These are phyloP conservation scores for Scaptodrosophila lebanonensis DNA, from an alignment of 1,140 invertebrate genomes.

Conservation along the genomic window DNA sequence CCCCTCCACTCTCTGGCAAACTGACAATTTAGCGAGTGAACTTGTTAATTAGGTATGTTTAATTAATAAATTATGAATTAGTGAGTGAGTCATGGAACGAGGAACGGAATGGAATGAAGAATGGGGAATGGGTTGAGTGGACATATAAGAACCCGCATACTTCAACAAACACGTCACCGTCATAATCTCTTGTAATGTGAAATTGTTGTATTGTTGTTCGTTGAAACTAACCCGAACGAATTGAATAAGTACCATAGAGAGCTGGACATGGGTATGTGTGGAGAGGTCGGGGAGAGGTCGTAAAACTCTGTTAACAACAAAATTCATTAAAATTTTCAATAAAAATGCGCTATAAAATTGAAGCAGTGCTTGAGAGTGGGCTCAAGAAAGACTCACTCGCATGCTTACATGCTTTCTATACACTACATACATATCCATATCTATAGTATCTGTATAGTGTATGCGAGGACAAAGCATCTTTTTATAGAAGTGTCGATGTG, in stretches of 20 bases:
- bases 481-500: conserved; percentile 35
- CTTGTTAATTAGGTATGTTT: conserved; percentile 21
- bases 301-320: conserved; percentile 56
- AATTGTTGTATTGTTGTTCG: too few species aligned
- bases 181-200: too few species aligned
- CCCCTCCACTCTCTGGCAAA: conserved; percentile 17
- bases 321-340: conserved; percentile 66
- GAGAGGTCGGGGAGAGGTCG: background rate
- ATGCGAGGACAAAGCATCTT: conserved; percentile 36
- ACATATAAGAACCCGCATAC: too few species aligned
- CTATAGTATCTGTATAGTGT: conserved; percentile 4
- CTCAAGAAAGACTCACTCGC: too few species aligned
- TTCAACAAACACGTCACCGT: too few species aligned
- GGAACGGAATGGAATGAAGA: conserved; percentile 1
- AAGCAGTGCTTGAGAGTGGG: too few species aligned
- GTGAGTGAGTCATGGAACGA: background rate
- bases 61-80: conserved; percentile 23
- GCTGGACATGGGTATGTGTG: too few species aligned
- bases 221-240: too few species aligned
- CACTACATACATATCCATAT: conserved; percentile 1
- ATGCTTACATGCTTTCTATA: conserved; percentile 38
- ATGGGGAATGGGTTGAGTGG: background rate
- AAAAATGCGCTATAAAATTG: conserved; percentile 65
- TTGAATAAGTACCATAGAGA: too few species aligned
- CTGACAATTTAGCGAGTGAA: conserved; percentile 11